Conservation (phyloP, 2,888 invertebrate genomes). For the Phengaris alcon region DNA sequence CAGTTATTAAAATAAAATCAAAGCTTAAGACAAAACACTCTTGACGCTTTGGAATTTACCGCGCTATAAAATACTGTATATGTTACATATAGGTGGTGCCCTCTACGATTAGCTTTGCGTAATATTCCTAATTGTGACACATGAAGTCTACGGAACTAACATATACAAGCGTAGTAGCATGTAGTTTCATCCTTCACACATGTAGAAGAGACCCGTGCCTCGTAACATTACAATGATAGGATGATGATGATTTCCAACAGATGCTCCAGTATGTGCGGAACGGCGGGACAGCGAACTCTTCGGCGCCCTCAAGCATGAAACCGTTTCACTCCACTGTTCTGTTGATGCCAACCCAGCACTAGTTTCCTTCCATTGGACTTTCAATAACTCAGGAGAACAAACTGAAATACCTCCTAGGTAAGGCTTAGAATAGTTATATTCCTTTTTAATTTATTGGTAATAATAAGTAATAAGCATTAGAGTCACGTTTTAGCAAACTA, state of each 20-base stretch:
- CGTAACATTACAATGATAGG: not conserved
- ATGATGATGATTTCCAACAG: constrained; percentile 55
- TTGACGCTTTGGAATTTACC: too few species aligned
- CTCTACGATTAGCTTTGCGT: too few species aligned
- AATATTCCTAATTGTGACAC: too few species aligned
- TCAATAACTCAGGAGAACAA: constrained; percentile 94
- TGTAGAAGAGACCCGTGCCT: too few species aligned
- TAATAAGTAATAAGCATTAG: not conserved
- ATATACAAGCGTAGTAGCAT: too few species aligned
- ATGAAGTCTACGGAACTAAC: too few species aligned
- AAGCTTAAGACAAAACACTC: too few species aligned
- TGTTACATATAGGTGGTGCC: too few species aligned
- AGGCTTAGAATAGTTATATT: constrained; percentile 30
- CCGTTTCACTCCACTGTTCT: constrained; percentile 90
- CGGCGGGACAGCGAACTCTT: constrained; percentile 87
- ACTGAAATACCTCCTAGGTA: constrained; percentile 86
- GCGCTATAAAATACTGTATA: too few species aligned
- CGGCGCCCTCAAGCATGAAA: constrained; percentile 93
- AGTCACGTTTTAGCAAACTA: too few species aligned
- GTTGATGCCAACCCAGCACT: constrained; percentile 94
- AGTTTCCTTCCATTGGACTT: constrained; percentile 93
- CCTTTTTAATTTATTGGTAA: not conserved
- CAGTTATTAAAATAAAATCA: too few species aligned
- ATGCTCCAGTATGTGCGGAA: constrained; percentile 87
- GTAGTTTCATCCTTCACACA: too few species aligned